Evolutionary conservation across 2,888 invertebrate species (phyloP), one percentile per base, ranked within the genome.

Genomic region (Drosophila monieri): DNA sequence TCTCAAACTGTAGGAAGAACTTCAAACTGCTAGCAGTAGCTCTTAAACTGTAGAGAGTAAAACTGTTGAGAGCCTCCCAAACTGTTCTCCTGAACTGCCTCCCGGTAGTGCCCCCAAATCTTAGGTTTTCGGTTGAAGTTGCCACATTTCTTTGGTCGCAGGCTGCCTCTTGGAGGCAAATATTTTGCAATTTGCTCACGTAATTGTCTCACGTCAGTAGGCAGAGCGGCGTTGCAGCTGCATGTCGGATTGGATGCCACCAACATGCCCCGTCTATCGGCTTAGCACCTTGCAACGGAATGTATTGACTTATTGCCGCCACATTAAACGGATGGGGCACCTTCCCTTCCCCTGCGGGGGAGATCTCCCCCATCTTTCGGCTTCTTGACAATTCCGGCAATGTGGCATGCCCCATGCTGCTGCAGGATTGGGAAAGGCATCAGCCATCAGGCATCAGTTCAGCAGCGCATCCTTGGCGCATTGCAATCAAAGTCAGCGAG

Each of bases 231-330:
- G 44, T 72, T 61, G 53, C 47, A 43, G 53, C 64, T 47, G 60
- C n/a, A n/a, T n/a, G n/a, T n/a, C n/a, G n/a, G n/a, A n/a, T n/a
- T n/a, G n/a, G n/a, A n/a, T n/a, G n/a, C n/a, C n/a, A n/a, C n/a
- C n/a, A n/a, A n/a, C n/a, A n/a, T n/a, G n/a, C n/a, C n/a, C n/a
- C n/a, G n/a, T n/a, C n/a, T n/a, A n/a, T 52, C 52, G 69, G 80
- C 74, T 66, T 65, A 75, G 66, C 73, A 85, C 67, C 83, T 77
- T 30, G 49, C 61, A 64, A 72, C 48, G 52, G 57, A 54, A 80
- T 69, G 78, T 85, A 78, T 85, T 87, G 85, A 85, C 80, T 78
- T 85, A 68, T 78, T 87, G 85, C 62, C 79, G 86, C 69, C 80
- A 78, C 87, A 80, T 80, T 80, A 80, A 66, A 64, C 78, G 64